Base-by-base conservation (phyloP, 2,113 vertebrate genomes). In the Laterallus jamaicensis region DNA sequence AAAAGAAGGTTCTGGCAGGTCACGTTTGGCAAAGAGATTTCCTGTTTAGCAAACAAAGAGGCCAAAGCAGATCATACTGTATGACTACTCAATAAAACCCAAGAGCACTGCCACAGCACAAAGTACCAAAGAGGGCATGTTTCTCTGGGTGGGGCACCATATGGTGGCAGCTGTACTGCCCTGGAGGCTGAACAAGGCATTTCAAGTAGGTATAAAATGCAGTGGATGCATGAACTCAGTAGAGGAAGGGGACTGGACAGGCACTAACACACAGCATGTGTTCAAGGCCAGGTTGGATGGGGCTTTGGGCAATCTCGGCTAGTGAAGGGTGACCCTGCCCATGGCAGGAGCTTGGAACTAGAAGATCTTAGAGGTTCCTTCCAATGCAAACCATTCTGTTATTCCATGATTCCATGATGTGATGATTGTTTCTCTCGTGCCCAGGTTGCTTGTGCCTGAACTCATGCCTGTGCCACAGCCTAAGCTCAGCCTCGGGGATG, bases 361-460 rank as follows among this genome's bases (percentile, higher is more conserved):
- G 49, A 49, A 22, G 49, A 49, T 49, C 49, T 49, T 22, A 22
- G 49, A 20, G 49, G 49, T 49, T 10, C 21, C 49, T 49, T 49
- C 49, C 49, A 49, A 11, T 12, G 19, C 49, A 49, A 22, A 49
- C 49, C 49, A 49, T 49, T 49, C 49, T 49, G 49, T 49, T 10
- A 49, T 49, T 49, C 49, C 49, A 49, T 49, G 49, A 49, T 49
- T 49, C 49, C 49, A 49, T 49, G 49, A 49, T 49, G 21, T 49
- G 49, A 49, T 22, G 21, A 49, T 12, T 22, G 49, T 49, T 49
- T 49, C 49, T 22, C 49, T 49, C 10, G 12, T 63, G 37, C 6
- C 11, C 8, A 31, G 19, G 19, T 50, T 3, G 1, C 40, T 62
- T 0, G 0, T 44, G 44, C 15, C 16, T 50, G 11, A 50, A 50